Percentiles rank a stretch among this genome's conserved stretches.
These are phyloP conservation scores for Coptotermes formosanus DNA, from an alignment of 1,140 invertebrate species.

Conservation along the genomic window DNA sequence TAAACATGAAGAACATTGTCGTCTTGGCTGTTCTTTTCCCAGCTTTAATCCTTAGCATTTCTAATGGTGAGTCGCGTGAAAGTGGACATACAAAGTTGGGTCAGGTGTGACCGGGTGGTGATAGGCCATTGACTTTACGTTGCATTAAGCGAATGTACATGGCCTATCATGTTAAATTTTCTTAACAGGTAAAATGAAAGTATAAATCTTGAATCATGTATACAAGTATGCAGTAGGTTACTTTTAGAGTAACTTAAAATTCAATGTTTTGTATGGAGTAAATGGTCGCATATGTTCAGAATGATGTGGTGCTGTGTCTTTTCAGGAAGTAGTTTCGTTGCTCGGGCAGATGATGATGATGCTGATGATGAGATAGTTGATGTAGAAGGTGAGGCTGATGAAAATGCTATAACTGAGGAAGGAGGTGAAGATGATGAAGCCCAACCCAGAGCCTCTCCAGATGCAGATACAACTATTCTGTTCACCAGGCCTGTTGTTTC, in stretches of 20 bases:
- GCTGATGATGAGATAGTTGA: slow-evolving; percentile 73
- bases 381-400: slow-evolving; percentile 62
- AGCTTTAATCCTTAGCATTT: slow-evolving; percentile 55
- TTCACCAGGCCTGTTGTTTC: slow-evolving; percentile 81
- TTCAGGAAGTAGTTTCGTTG: slow-evolving; percentile 59
- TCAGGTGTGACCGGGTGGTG: background rate
- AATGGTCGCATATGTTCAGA: background rate
- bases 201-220: background rate
- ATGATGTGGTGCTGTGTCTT: slow-evolving; percentile 32
- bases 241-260: background rate
- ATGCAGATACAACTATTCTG: slow-evolving; percentile 88
- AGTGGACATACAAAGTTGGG: background rate
- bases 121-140: background rate
- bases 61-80: slow-evolving; percentile 36
- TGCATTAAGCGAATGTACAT: background rate
- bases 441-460: slow-evolving; percentile 75
- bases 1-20: slow-evolving; percentile 57
- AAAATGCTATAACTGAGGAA: slow-evolving; percentile 37
- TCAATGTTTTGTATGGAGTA: background rate
- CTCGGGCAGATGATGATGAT: slow-evolving; percentile 71
- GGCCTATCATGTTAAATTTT: background rate
- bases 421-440: slow-evolving; percentile 63
- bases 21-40: slow-evolving; percentile 56
- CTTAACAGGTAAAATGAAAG: background rate
- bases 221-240: too few species aligned